Evolutionary conservation across 92 coral and sea anemone species (phyloP).

Genomic region (Heliopora coerulea): DNA sequence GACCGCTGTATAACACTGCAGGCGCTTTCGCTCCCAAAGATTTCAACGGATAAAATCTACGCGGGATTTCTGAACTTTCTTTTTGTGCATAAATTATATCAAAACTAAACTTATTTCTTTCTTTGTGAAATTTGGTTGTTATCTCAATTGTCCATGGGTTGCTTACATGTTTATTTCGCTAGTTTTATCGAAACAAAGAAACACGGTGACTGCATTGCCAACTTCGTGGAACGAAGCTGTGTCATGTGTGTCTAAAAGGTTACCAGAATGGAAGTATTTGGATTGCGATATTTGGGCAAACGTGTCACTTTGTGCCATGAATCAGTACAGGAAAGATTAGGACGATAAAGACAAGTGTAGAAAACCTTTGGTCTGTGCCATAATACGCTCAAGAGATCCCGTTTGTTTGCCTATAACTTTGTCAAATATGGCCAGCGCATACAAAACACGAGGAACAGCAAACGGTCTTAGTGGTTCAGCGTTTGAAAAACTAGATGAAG

Average conservation of each 20-base stretch:
- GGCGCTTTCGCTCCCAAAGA: background rate
- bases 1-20: conserved; percentile 17
- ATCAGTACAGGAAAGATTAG: background rate
- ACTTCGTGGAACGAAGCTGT: no score
- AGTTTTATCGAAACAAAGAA: no score
- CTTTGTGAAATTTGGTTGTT: background rate
- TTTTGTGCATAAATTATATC: background rate
- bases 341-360: background rate
- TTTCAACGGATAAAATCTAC: background rate
- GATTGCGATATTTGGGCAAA: background rate
- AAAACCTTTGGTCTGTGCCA: conserved; percentile 4
- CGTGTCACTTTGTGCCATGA: background rate
- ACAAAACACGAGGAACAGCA: conserved; percentile 1
- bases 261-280: background rate
- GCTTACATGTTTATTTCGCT: background rate
- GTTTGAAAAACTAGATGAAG: conserved; percentile 82
- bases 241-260: no score
- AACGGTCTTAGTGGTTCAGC: conserved; percentile 41
- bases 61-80: conserved; percentile 11
- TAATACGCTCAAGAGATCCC: conserved; percentile 36
- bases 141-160: background rate
- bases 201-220: no score
- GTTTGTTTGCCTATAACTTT: conserved; percentile 11
- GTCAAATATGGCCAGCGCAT: conserved; percentile 12
- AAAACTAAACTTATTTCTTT: background rate